Conservation (phyloP, 2,797 vertebrate genomes). For the Urocyon cinereoargenteus region DNA sequence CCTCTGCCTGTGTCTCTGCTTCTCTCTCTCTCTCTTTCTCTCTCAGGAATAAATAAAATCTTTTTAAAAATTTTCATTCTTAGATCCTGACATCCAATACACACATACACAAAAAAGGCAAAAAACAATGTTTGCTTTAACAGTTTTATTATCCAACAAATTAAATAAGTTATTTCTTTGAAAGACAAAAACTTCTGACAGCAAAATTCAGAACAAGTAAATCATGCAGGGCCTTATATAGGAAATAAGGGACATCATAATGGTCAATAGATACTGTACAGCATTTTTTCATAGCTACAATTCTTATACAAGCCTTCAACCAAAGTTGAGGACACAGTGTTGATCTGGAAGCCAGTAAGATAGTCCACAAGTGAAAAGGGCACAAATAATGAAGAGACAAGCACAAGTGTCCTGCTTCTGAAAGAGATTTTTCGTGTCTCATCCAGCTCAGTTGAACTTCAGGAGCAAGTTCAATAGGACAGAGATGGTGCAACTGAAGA, state of each 20-base stretch:
- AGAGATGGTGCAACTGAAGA: background rate
- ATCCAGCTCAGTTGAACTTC: background rate
- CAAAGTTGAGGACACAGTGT: background rate
- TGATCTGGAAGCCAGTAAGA: background rate
- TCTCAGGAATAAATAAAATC: too few relatives aligned
- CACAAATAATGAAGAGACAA: background rate
- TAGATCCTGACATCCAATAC: background rate
- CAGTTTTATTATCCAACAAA: background rate
- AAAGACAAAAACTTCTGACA: background rate
- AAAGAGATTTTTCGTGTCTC: background rate
- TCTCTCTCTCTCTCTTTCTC: too few relatives aligned
- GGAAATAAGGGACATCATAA: background rate
- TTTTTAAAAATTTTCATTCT: background rate
- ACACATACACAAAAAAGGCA: background rate
- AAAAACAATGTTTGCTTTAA: background rate
- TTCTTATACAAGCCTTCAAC: background rate
- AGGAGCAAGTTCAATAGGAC: background rate
- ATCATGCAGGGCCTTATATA: background rate
- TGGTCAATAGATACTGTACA: background rate
- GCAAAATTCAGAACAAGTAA: slow-evolving; percentile 8
- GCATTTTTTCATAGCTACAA: background rate
- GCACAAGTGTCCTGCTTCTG: background rate
- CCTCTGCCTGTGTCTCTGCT: too few relatives aligned
- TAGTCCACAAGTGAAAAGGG: background rate
- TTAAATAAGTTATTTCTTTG: background rate